Percentiles rank a stretch among this genome's conserved stretches.
Evolutionary conservation across 1,140 invertebrate genomes (phyloP).

Genomic region (Heliconius eleuchia): DNA sequence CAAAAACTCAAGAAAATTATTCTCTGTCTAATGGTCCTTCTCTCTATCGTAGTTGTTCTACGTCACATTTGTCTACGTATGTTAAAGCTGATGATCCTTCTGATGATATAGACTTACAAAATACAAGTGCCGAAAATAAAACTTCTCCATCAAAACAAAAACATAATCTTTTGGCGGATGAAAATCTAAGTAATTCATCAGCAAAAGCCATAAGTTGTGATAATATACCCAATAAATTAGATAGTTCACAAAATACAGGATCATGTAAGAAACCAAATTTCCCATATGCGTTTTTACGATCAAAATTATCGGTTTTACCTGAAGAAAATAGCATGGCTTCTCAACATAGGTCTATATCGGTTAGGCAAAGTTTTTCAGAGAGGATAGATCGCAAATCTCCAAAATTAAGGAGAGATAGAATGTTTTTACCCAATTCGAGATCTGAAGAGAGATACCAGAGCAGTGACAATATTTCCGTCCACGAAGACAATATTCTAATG

Average conservation of each 20-base stretch:
- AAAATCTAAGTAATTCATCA: conserved; percentile 75
- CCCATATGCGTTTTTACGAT: conserved; percentile 89
- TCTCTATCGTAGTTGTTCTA: conserved; percentile 89
- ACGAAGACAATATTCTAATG: conserved; percentile 67
- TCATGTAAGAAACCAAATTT: conserved; percentile 85
- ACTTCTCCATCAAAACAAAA: conserved; percentile 65
- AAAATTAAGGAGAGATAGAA: conserved; percentile 72
- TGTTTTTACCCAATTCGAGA: conserved; percentile 63
- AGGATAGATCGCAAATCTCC: conserved; percentile 76
- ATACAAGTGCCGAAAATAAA: conserved; percentile 72
- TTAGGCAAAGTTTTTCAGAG: conserved; percentile 78
- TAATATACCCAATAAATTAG: conserved; percentile 82
- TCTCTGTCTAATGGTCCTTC: conserved; percentile 77
- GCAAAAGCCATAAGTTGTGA: conserved; percentile 85
- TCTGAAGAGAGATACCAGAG: conserved; percentile 79
- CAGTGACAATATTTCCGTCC: conserved; percentile 75
- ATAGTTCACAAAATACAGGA: conserved; percentile 66
- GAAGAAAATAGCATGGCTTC: conserved; percentile 85
- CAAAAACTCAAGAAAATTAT: conserved; percentile 70
- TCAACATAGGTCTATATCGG: conserved; percentile 72
- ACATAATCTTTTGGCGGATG: conserved; percentile 59
- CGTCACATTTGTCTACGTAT: conserved; percentile 88
- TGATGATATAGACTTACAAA: conserved; percentile 86
- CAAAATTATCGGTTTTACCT: conserved; percentile 87
- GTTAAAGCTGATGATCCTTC: conserved; percentile 90